Conservation (phyloP, 2,113 vertebrate genomes). For the Tragelaphus buxtoni region DNA sequence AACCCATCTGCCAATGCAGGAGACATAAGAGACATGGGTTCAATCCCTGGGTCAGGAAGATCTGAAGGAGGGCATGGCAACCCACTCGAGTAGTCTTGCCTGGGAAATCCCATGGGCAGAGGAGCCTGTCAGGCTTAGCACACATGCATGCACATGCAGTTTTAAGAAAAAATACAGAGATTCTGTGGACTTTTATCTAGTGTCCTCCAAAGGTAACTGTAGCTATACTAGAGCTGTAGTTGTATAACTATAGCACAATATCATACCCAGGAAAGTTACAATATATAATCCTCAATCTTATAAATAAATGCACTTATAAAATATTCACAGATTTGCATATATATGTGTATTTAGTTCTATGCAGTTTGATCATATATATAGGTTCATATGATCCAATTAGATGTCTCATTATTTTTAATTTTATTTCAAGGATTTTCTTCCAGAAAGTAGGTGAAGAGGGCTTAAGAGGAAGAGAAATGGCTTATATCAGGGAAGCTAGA, state of each 20-base stretch:
- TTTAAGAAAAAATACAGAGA: background rate
- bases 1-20: background rate
- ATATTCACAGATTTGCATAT: background rate
- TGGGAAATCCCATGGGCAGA: background rate
- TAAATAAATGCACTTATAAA: background rate
- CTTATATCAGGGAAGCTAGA: background rate
- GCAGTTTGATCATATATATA: background rate
- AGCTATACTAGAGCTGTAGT: background rate
- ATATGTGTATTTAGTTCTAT: background rate
- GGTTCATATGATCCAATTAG: background rate
- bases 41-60: background rate
- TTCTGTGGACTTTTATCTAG: background rate
- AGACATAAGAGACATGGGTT: background rate
- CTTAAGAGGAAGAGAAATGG: background rate
- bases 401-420: background rate
- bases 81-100: background rate
- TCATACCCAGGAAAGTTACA: background rate
- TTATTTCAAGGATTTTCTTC: background rate
- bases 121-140: background rate
- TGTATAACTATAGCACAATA: background rate
- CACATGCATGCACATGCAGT: background rate
- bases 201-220: background rate
- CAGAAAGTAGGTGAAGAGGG: background rate
- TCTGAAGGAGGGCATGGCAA: background rate
- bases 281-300: background rate